Evolutionary conservation across 2,888 invertebrate genomes (phyloP), one percentile per base, ranked within the genome.

Genomic region (Nemotelus pantherinus): DNA sequence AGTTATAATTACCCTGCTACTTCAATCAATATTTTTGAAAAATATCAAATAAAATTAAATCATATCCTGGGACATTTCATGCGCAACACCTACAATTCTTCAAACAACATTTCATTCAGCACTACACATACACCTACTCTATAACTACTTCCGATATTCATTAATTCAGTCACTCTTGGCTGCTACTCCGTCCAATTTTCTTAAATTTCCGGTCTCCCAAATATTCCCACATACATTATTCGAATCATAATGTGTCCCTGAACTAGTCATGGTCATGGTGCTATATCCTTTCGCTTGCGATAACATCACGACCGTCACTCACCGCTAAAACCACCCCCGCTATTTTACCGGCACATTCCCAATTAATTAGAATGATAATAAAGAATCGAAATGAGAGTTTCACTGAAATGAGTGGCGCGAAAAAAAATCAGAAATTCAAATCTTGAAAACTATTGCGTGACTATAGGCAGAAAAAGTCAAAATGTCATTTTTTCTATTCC

Each of bases 191-290:
- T 47, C 70, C 43, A 53, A 43, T 70, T 70, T 55, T 44, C 70
- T 10, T 70, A 43, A 53, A 70, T 70, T 70, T 70, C 70, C 70
- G 70, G 43, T 55, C 55, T 55, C 44, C 55, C 6, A 70, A 25
- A 25, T 25, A 70, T 70, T 70, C 70, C 70, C 70, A 70, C 70
- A 70, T 70, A 55, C 65, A 70, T 70, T 70, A 70, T 41, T 50
- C 45, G 39, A 65, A 65, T 65, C 65, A 65, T 4, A 47, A 45
- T 65, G 47, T 5, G 7, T n/a, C 10, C 2, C 9, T 60, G 50
- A 50, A 48, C 43, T 25, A 47, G 43, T 55, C 70, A 47, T 70
- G 55, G 70, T 70, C 70, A 70, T 44, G 53, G 53, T 70, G 70
- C 53, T 10, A 53, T 70, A 70, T 70, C 70, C 70, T 70, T 70